phyloP scores from a whole-genome alignment of 1,140 invertebrate genomes.

The Diorhabda elongata region DNA sequence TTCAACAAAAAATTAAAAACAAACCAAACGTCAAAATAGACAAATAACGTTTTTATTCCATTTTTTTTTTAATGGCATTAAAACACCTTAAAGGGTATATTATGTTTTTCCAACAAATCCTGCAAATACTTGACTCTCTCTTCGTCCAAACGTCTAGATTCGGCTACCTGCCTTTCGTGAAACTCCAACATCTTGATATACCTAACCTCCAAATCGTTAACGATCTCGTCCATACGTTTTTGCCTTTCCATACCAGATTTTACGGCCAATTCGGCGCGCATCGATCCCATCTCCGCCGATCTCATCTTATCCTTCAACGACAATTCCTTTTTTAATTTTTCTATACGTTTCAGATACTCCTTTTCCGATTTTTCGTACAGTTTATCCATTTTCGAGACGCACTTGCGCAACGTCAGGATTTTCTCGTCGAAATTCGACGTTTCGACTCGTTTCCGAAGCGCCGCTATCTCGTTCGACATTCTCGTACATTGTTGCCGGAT shows the following conservation, averaged over 20 bases:
- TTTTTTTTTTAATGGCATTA: neutral
- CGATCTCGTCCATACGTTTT: slow-evolving; percentile 26
- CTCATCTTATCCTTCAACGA: slow-evolving; percentile 26
- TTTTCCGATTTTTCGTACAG: slow-evolving; percentile 30
- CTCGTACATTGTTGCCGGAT: slow-evolving; percentile 28
- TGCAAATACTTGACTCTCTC: slow-evolving; percentile 20
- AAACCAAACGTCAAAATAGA: too few relatives aligned
- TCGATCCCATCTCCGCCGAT: slow-evolving; percentile 27
- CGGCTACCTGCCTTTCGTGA: slow-evolving; percentile 24
- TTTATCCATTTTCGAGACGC: slow-evolving; percentile 34
- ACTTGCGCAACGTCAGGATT: slow-evolving; percentile 27
- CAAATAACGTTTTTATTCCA: too few relatives aligned
- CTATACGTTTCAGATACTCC: slow-evolving; percentile 31
- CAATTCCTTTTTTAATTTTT: slow-evolving; percentile 28
- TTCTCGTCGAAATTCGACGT: slow-evolving; percentile 21
- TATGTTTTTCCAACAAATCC: slow-evolving; percentile 21
- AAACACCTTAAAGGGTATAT: slow-evolving; percentile 17
- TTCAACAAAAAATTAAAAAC: too few relatives aligned
- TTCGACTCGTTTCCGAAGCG: slow-evolving; percentile 25
- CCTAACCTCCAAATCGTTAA: slow-evolving; percentile 31
- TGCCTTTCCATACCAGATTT: slow-evolving; percentile 21
- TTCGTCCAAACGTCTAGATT: slow-evolving; percentile 26
- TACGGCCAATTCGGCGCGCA: slow-evolving; percentile 26
- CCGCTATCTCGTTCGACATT: slow-evolving; percentile 28
- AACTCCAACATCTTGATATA: slow-evolving; percentile 31